phyloP scores from a whole-genome alignment of 2,113 vertebrate species.

The Myocastor coypus region DNA sequence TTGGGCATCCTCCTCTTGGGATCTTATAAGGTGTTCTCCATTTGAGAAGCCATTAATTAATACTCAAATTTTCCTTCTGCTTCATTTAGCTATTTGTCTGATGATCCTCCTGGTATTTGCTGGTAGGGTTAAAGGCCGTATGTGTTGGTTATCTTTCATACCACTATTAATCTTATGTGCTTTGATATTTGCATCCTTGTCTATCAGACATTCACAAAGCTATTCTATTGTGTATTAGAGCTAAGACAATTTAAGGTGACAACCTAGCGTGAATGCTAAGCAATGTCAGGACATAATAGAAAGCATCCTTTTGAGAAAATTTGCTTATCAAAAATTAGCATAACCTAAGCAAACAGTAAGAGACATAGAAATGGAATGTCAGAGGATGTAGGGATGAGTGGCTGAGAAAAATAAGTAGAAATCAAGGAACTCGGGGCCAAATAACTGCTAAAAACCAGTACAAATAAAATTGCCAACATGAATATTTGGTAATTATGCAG shows the following conservation, averaged over 20 bases:
- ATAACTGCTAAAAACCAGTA: not conserved
- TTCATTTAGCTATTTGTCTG: slow-evolving; percentile 17
- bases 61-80: slow-evolving; percentile 24
- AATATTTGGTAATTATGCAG: not conserved
- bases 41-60: slow-evolving; percentile 25
- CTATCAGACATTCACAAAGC: not conserved
- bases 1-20: not conserved
- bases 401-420: not conserved
- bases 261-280: not conserved
- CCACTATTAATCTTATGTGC: not conserved
- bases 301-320: slow-evolving; percentile 21
- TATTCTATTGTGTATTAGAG: not conserved
- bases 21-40: not conserved
- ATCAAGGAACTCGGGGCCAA: not conserved
- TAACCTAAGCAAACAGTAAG: not conserved
- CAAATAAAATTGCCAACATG: not conserved
- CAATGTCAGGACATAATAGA: slow-evolving; percentile 25
- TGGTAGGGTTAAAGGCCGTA: slow-evolving; percentile 40
- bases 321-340: not conserved
- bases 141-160: not conserved
- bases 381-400: not conserved
- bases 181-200: not conserved
- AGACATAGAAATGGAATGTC: not conserved
- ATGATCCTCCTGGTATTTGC: not conserved
- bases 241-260: not conserved